Evolutionary conservation across 2,113 vertebrate species (phyloP).

Genomic region (Colinus virginianus): DNA sequence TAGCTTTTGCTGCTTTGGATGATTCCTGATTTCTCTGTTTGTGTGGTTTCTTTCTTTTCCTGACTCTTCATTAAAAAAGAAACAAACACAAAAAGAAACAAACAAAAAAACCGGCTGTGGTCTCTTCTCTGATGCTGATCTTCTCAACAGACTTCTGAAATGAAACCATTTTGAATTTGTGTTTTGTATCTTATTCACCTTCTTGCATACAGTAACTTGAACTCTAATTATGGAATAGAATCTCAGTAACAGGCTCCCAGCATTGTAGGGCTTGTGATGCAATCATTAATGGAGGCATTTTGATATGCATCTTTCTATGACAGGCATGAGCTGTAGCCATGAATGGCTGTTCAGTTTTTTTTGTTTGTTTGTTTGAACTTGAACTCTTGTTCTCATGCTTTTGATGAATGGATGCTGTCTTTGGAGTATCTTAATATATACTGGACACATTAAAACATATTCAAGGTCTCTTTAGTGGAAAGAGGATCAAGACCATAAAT

Average conservation of each 20-base stretch:
- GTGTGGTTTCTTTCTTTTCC: background rate
- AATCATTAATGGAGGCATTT: conserved; percentile 69
- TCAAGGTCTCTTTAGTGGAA: conserved; percentile 49
- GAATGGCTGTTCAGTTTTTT: conserved; percentile 56
- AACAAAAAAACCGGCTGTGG: background rate
- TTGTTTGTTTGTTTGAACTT: conserved; percentile 48
- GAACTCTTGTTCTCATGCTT: conserved; percentile 52
- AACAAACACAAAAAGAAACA: too few species aligned
- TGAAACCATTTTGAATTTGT: background rate
- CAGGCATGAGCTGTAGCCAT: conserved; percentile 64
- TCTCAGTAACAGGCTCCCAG: conserved; percentile 64
- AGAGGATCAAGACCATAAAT: conserved; percentile 45
- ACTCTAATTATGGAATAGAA: conserved; percentile 60
- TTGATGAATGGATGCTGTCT: conserved; percentile 66
- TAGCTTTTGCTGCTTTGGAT: background rate
- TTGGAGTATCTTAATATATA: conserved; percentile 54
- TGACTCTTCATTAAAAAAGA: too few species aligned
- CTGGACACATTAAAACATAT: conserved; percentile 52
- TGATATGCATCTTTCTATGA: conserved; percentile 40
- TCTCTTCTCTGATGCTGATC: background rate
- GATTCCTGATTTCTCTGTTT: background rate
- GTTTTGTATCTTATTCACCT: background rate
- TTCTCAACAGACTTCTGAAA: conserved; percentile 3
- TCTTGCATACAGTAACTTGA: conserved; percentile 50
- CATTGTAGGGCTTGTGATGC: conserved; percentile 42